These are phyloP conservation scores for Melierax canorus DNA, from an alignment of 2,113 vertebrate genomes.

Conservation along the genomic window DNA sequence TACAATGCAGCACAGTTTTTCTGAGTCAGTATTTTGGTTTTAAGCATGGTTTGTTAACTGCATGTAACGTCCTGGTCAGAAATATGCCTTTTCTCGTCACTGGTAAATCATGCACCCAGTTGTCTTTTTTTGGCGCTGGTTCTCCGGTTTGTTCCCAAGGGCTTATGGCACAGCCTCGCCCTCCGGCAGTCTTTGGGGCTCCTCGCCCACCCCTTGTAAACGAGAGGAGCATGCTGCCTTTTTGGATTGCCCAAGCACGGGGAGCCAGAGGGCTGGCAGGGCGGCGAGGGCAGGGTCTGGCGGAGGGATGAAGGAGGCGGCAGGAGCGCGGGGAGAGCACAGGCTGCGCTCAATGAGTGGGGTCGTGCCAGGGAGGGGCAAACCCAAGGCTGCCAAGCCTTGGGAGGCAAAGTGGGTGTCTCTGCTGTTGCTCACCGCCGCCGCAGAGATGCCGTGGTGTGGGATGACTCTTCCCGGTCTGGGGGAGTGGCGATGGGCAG, in stretches of 20 bases:
- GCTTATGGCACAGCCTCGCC: rapidly evolving
- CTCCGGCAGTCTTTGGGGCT: not conserved
- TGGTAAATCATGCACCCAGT: rapidly evolving
- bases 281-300: not conserved
- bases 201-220: not conserved
- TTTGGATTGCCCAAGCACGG: too few relatives aligned
- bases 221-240: too few relatives aligned
- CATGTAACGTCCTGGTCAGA: not conserved
- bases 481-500: not conserved
- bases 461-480: not conserved
- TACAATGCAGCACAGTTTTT: not conserved
- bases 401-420: not conserved
- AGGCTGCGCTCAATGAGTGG: not conserved
- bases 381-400: not conserved
- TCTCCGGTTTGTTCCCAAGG: not conserved
- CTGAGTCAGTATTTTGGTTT: not conserved
- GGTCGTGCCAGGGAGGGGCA: too few relatives aligned
- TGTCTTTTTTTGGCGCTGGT: too few relatives aligned
- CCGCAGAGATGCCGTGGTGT: rapidly evolving
- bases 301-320: rapidly evolving
- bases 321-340: not conserved
- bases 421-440: rapidly evolving
- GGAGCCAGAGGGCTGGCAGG: not conserved
- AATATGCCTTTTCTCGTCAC: not conserved
- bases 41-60: not conserved